phyloP scores from a whole-genome alignment of 2,113 vertebrate genomes.

The Phalacrocorax carbo region DNA sequence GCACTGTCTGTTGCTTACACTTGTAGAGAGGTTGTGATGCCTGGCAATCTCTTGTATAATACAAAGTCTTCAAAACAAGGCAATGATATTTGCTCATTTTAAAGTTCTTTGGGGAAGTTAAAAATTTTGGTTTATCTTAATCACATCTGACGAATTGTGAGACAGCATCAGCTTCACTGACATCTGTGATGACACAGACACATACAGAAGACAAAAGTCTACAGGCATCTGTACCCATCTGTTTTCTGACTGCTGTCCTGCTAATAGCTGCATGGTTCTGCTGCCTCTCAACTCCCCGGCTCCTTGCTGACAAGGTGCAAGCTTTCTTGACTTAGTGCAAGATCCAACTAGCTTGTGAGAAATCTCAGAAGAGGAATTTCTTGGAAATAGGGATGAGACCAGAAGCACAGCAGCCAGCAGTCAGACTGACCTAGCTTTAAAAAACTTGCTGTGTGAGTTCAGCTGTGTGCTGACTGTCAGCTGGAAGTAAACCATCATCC shows the following conservation, averaged over 20 bases:
- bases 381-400: neutral
- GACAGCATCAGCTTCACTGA: rapidly evolving
- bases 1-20: neutral
- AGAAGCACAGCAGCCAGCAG: neutral
- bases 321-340: neutral
- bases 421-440: neutral
- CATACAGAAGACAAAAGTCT: neutral
- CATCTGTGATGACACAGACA: neutral
- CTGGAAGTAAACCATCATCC: neutral
- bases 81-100: neutral
- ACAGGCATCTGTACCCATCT: neutral
- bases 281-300: neutral
- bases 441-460: neutral
- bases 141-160: neutral
- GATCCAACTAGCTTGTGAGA: neutral
- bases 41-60: neutral
- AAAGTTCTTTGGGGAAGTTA: neutral
- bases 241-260: neutral
- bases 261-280: neutral
- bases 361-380: neutral
- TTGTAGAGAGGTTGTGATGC: neutral
- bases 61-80: neutral
- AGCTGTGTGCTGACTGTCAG: neutral
- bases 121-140: neutral
- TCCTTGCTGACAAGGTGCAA: neutral